Evolutionary conservation across 2,888 invertebrate genomes (phyloP).

Genomic region (Fragum sueziense): DNA sequence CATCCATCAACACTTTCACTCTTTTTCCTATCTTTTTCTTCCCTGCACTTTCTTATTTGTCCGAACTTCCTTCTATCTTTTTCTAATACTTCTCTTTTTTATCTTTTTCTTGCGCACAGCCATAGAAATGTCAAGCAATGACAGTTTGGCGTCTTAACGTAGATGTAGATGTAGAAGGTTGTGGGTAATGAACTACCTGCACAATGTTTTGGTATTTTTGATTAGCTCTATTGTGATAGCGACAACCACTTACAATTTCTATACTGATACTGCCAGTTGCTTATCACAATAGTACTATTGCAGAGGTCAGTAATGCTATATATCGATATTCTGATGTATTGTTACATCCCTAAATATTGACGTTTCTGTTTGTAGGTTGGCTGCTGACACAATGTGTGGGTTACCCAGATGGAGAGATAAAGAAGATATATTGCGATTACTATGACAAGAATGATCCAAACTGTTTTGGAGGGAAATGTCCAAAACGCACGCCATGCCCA

Average conservation of each 20-base stretch:
- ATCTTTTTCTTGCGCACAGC: too few relatives aligned
- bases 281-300: too few relatives aligned
- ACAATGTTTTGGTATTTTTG: background rate
- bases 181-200: background rate
- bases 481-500: conserved; percentile 86
- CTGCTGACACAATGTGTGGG: conserved; percentile 38
- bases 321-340: too few relatives aligned
- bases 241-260: background rate
- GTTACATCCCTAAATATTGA: too few relatives aligned
- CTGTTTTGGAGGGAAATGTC: conserved; percentile 81
- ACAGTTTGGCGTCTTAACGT: too few relatives aligned
- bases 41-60: too few relatives aligned
- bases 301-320: background rate
- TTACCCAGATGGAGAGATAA: conserved; percentile 41
- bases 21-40: too few relatives aligned
- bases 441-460: conserved; percentile 53
- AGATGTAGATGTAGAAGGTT: too few relatives aligned
- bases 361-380: conserved; percentile 40
- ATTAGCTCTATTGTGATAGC: background rate
- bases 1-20: too few relatives aligned
- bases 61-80: too few relatives aligned
- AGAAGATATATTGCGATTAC: conserved; percentile 59
- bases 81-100: too few relatives aligned
- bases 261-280: background rate
- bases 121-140: too few relatives aligned